These are phyloP conservation scores for Athalia rosae DNA, from an alignment of 2,888 invertebrate genomes.

Conservation along the genomic window DNA sequence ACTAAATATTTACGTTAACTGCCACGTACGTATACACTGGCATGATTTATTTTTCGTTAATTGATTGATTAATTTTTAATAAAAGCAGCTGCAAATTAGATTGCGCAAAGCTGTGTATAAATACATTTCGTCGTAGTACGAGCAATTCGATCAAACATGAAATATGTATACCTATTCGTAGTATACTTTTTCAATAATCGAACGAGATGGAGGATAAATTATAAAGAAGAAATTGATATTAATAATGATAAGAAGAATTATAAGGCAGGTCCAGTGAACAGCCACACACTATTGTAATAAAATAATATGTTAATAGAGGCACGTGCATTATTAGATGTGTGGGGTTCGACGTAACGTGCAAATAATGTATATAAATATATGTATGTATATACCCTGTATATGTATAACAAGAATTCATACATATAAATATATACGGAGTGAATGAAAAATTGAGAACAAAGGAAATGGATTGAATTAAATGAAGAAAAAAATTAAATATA, in stretches of 20 bases:
- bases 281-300: conserved; percentile 55
- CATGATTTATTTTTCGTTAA: too few relatives aligned
- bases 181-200: too few relatives aligned
- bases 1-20: too few relatives aligned
- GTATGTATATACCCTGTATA: conserved; percentile 7
- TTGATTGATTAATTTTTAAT: too few relatives aligned
- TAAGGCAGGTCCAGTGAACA: conserved; percentile 58
- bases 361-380: neutral
- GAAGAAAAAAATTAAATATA: neutral
- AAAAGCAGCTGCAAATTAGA: too few relatives aligned
- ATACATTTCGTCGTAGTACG: too few relatives aligned
- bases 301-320: conserved; percentile 44
- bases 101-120: too few relatives aligned
- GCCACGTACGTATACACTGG: too few relatives aligned
- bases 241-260: neutral
- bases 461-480: neutral
- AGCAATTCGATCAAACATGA: too few relatives aligned
- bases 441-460: neutral
- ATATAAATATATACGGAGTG: neutral
- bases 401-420: neutral
- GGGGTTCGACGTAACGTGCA: conserved; percentile 49
- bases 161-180: too few relatives aligned
- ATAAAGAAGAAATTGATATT: conserved; percentile 20
- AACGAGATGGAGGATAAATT: conserved; percentile 43
- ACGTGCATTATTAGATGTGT: conserved; percentile 53